These are phyloP conservation scores for Nothobranchius furzeri DNA, from an alignment of 2,113 vertebrate genomes.

Conservation along the genomic window DNA sequence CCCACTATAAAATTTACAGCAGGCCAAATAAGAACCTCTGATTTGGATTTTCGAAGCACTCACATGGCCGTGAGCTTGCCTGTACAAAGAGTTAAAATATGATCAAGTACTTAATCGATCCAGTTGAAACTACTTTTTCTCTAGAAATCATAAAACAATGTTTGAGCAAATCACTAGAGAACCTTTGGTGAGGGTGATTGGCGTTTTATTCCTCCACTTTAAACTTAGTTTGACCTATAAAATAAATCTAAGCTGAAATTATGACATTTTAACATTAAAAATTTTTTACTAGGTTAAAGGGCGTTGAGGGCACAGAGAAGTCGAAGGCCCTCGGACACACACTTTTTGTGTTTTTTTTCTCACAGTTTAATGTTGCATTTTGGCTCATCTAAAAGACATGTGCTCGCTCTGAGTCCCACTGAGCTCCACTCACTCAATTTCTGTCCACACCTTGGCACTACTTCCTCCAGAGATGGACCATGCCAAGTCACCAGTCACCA, in stretches of 20 bases:
- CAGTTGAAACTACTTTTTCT: too few relatives aligned
- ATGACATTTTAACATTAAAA: not conserved
- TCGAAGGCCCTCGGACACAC: conserved; percentile 11
- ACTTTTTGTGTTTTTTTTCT: conserved; percentile 53
- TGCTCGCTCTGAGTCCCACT: conserved; percentile 75
- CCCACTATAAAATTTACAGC: conserved; percentile 19
- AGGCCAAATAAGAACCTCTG: conserved; percentile 6
- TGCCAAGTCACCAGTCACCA: conserved; percentile 73
- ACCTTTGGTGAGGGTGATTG: too few relatives aligned
- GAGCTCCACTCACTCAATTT: conserved; percentile 76
- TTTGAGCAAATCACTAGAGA: too few relatives aligned
- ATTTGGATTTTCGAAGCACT: not conserved
- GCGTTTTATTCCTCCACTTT: not conserved
- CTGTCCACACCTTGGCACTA: conserved; percentile 69
- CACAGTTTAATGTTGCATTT: conserved; percentile 60
- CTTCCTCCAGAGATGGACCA: conserved; percentile 49
- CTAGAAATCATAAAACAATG: too few relatives aligned
- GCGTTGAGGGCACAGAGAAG: conserved; percentile 19
- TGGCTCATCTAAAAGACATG: conserved; percentile 80
- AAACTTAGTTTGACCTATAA: not conserved
- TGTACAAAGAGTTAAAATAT: too few relatives aligned
- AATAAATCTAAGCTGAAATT: too few relatives aligned
- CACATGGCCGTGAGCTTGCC: too few relatives aligned
- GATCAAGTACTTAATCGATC: too few relatives aligned
- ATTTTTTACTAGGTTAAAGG: conserved; percentile 44